Evolutionary conservation across 2,113 vertebrate species (phyloP).

Genomic region (rat (Rattus norvegicus)): DNA sequence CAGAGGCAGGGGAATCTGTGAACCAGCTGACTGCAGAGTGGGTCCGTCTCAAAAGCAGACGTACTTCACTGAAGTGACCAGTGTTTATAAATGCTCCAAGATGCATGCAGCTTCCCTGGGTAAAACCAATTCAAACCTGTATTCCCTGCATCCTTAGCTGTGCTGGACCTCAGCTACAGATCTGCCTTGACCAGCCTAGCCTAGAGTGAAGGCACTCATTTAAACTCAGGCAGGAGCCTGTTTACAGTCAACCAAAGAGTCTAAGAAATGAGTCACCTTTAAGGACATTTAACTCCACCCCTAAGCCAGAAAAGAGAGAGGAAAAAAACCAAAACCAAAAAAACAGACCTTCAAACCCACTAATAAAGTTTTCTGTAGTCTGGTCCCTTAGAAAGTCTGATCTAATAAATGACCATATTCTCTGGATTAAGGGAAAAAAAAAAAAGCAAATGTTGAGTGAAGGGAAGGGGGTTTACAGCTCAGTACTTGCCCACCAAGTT

Average conservation of each 20-base stretch:
- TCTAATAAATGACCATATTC: neutral
- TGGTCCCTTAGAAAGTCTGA: neutral
- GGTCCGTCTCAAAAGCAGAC: neutral
- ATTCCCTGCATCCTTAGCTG: conserved; percentile 49
- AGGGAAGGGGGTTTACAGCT: neutral
- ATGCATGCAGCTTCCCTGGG: conserved; percentile 47
- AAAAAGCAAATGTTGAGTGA: neutral
- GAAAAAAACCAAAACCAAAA: too few relatives aligned
- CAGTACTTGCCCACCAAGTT: neutral
- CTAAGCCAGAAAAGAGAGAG: neutral
- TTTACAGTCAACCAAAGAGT: conserved; percentile 83
- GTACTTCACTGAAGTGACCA: neutral
- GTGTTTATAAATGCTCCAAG: conserved; percentile 64
- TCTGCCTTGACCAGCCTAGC: conserved; percentile 46
- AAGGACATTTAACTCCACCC: conserved; percentile 63
- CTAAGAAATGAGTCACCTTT: neutral
- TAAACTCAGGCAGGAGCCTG: conserved; percentile 56
- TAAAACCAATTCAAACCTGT: conserved; percentile 46
- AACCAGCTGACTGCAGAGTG: neutral
- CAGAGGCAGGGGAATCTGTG: neutral
- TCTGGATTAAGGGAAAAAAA: neutral
- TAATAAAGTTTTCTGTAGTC: neutral
- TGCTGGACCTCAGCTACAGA: conserved; percentile 34
- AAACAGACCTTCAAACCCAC: neutral
- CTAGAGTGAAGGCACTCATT: conserved; percentile 25